Evolutionary conservation across 2,888 invertebrate species (phyloP), one percentile per base, ranked within the genome.

Genomic region (Drosophila setosimentum): DNA sequence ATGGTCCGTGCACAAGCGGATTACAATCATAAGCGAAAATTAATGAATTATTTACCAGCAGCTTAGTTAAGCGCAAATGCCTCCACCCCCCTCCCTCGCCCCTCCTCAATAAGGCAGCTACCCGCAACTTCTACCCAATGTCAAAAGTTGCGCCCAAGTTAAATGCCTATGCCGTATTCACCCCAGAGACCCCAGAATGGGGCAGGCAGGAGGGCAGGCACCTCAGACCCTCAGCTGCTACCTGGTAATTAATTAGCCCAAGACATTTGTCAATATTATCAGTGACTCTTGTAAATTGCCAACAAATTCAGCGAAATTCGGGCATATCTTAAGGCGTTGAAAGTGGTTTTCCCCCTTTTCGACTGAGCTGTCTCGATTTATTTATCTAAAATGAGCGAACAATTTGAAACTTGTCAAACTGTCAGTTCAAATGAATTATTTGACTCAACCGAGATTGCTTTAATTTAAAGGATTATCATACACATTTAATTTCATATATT

Each of bases 11-110:
- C 78, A 76, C 81, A 84, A 87, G 83, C 87, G 81, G 83, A 88
- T 91, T 91, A 91, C 84, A 91, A 83, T 88, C 90, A 86, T 87
- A 89, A 91, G 85, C 89, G 85, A 87, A 91, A 89, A 87, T 89
- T 91, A 91, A 91, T 91, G 77, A 91, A 90, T 89, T 89, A 89
- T 91, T 91, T 91, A 91, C 87, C 83, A 86, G 83, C 73, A 88
- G 89, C 91, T 90, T 90, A 87, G 77, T 79, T 84, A 84, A 76
- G 76, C 82, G 73, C 71, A 70, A 78, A 55, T 61, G 70, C 48
- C 53, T 29, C 27, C 30, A 2, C 37, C 49, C 37, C 7, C 16
- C 11, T 10, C 37, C 13, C 16, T 1, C 48, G 29, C 1, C 6
- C 11, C 16, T 7, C 30, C 48, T 11, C 45, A 37, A 57, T 45